Evolutionary conservation across 2,113 vertebrate genomes (phyloP), one percentile per base, ranked within the genome.

Genomic region (Morone chrysops): DNA sequence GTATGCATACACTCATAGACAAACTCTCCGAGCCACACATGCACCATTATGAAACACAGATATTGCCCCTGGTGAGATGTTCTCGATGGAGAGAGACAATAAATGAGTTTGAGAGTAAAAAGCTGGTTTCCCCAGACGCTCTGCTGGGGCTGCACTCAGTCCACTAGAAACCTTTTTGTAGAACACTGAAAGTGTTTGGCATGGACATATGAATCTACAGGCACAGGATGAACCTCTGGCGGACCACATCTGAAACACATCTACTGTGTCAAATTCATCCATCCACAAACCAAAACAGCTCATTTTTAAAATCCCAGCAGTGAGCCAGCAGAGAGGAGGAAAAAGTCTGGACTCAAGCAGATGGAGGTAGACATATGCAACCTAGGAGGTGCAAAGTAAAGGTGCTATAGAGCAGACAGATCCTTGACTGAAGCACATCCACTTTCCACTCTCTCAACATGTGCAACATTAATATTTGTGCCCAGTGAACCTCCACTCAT

Each of bases 71-170:
- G 68, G 62, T 6, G 8, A 63, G 40, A 68, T 69, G 71, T 59
- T 81, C 50, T 47, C 65, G 56, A 72, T 75, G 74, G 56, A 1
- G 5, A 67, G 13, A 71, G 65, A 71, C 41, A 31, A 81, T 81
- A 81, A 81, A 86, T 66, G 85, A 87, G 14, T 50, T 50, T 80
- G 40, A 65, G 18, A 77, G 54, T 63, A 18, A 78, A 80, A 76
- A 60, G 43, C 31, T 80, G 40, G 41, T 77, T 84, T 88, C 38
- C 65, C 47, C 14, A 70, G 80, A 84, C 4, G 17, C 77, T 75
- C 77, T 57, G 54, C 59, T 63, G 66, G 47, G 45, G 65, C 72
- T 10, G 74, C 54, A 43, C 62, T 65, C 78, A 77, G 38, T 45
- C 40, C 47, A 5, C 63, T 31, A 20, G 51, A 59, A 87, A 60